These are phyloP conservation scores for Trichacis sp. DNA, from an alignment of 2,888 invertebrate species.

Conservation along the genomic window DNA sequence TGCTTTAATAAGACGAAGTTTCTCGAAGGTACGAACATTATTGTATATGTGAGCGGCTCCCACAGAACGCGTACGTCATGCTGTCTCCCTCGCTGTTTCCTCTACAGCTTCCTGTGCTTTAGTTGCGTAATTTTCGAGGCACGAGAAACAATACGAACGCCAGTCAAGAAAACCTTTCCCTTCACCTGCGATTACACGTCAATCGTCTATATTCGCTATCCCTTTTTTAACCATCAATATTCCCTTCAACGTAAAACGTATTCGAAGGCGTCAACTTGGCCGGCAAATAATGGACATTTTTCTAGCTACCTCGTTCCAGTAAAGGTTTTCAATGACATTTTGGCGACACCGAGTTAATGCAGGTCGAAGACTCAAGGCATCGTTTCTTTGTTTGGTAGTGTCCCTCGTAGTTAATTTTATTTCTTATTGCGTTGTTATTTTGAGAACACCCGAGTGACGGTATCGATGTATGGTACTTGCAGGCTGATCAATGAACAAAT, in stretches of 20 bases:
- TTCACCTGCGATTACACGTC: not conserved
- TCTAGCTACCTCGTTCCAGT: slow-evolving; percentile 22
- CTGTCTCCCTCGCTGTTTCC: slow-evolving; percentile 46
- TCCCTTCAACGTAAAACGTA: no score
- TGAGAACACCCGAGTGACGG: slow-evolving; percentile 22
- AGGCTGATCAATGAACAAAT: slow-evolving; percentile 26
- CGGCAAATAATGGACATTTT: slow-evolving; percentile 14
- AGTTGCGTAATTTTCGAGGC: slow-evolving; percentile 52
- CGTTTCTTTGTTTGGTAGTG: slow-evolving; percentile 22
- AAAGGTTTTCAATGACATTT: slow-evolving; percentile 24
- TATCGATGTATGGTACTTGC: slow-evolving; percentile 41
- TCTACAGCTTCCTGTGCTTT: slow-evolving; percentile 62
- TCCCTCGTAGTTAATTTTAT: slow-evolving; percentile 16
- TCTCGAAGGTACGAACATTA: slow-evolving; percentile 37
- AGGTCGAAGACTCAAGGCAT: slow-evolving; percentile 29
- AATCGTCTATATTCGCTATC: no score
- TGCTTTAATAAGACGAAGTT: slow-evolving; percentile 51
- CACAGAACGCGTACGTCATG: slow-evolving; percentile 36
- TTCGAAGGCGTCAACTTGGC: not conserved
- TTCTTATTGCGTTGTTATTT: slow-evolving; percentile 17
- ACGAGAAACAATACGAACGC: slow-evolving; percentile 20
- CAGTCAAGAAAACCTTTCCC: not conserved
- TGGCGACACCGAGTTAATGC: slow-evolving; percentile 25
- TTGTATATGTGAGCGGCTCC: slow-evolving; percentile 33
- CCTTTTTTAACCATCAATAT: no score